Percentiles rank a stretch among this genome's conserved stretches.
Evolutionary conservation across 2,888 invertebrate genomes (phyloP).

Genomic region (Tenthredo notha): DNA sequence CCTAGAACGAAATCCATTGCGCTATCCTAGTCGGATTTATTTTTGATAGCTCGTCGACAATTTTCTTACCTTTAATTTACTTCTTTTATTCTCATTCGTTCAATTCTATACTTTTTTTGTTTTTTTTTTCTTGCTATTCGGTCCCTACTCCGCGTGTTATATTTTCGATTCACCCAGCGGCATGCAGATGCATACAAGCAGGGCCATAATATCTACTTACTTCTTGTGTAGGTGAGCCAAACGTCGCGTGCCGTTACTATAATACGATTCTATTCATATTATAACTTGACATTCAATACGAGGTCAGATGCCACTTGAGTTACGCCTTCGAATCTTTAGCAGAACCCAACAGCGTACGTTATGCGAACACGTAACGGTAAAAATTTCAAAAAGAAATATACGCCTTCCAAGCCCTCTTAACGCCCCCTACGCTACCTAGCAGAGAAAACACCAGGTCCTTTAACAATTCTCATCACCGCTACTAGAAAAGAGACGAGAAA

Average conservation of each 20-base stretch:
- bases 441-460: slow-evolving; percentile 3
- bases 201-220: background rate
- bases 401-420: slow-evolving; percentile 36
- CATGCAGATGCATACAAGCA: slow-evolving; percentile 43
- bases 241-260: slow-evolving; percentile 70
- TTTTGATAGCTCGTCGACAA: slow-evolving; percentile 28
- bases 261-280: slow-evolving; percentile 72
- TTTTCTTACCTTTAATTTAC: slow-evolving; percentile 3
- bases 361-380: slow-evolving; percentile 34
- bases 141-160: background rate
- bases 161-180: background rate
- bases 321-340: slow-evolving; percentile 49
- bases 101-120: background rate
- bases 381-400: slow-evolving; percentile 25
- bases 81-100: background rate
- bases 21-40: slow-evolving; percentile 15
- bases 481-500: background rate
- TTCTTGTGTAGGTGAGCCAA: slow-evolving; percentile 27
- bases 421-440: slow-evolving; percentile 10
- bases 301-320: slow-evolving; percentile 71
- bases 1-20: slow-evolving; percentile 22
- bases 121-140: background rate
- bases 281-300: slow-evolving; percentile 74
- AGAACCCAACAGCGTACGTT: slow-evolving; percentile 16
- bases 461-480: background rate